These are phyloP conservation scores for Spinus olivaceus DNA, from an alignment of 2,797 vertebrate species.

Conservation along the genomic window DNA sequence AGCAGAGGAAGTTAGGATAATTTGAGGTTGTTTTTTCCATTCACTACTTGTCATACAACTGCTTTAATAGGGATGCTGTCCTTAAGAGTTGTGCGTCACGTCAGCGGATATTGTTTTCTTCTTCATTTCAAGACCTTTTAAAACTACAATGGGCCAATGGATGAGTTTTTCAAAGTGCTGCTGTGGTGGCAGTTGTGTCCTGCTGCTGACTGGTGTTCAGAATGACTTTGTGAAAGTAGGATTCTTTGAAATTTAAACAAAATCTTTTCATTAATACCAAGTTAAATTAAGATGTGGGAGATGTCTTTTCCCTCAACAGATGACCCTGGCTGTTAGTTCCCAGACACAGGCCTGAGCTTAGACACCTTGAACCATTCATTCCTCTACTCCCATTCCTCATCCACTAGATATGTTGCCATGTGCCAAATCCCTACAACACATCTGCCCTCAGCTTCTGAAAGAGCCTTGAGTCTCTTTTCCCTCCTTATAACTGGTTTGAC, in stretches of 20 bases:
- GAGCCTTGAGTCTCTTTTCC: neutral
- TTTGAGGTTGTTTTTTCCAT: neutral
- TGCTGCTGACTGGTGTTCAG: neutral
- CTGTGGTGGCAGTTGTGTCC: neutral
- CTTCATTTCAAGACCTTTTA: neutral
- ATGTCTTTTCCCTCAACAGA: neutral
- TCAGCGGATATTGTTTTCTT: neutral
- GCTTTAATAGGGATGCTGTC: neutral
- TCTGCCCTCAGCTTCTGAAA: neutral
- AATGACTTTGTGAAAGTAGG: neutral
- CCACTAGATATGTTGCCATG: accelerated
- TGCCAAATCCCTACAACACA: neutral
- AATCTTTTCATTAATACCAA: neutral
- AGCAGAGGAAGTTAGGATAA: neutral
- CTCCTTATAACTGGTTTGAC: neutral
- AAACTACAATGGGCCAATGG: neutral
- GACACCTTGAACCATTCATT: neutral
- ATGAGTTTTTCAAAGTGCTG: neutral
- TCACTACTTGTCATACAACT: neutral
- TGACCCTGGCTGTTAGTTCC: neutral
- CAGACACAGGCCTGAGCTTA: neutral
- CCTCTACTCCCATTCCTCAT: neutral
- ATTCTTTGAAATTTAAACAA: neutral
- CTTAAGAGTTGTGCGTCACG: neutral
- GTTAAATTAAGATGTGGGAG: neutral